These are phyloP conservation scores for Muscidifurax raptorellus DNA, from an alignment of 1,140 invertebrate genomes.

Conservation along the genomic window DNA sequence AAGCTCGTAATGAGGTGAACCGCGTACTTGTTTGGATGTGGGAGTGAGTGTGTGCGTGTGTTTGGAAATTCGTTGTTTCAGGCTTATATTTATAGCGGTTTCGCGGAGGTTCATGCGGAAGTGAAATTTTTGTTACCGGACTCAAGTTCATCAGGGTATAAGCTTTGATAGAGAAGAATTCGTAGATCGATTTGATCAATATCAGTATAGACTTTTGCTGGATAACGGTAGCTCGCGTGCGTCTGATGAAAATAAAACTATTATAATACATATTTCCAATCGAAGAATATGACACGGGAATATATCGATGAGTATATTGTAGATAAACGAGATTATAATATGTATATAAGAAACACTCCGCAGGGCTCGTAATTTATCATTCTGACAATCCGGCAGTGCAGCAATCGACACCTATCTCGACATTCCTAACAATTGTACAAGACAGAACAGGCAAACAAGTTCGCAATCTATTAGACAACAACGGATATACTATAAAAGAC, in stretches of 20 bases:
- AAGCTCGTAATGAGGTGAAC: conserved; percentile 24
- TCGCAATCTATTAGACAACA: not conserved
- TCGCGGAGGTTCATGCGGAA: too few relatives aligned
- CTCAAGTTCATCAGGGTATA: too few relatives aligned
- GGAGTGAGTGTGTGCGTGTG: not conserved
- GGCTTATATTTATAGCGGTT: not conserved
- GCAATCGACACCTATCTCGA: not conserved
- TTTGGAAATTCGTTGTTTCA: not conserved
- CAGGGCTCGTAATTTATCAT: not conserved
- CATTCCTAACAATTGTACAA: not conserved
- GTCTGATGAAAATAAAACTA: not conserved
- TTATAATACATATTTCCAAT: not conserved
- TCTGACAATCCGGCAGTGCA: not conserved
- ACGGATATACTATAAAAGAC: not conserved
- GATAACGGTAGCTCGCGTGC: not conserved
- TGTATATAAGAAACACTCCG: not conserved
- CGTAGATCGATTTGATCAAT: too few relatives aligned
- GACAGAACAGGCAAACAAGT: not conserved
- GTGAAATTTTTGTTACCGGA: not conserved
- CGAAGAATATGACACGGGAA: not conserved
- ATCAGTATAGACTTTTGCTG: too few relatives aligned
- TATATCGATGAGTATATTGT: not conserved
- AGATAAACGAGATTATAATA: not conserved
- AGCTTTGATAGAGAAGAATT: too few relatives aligned
- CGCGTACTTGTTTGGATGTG: not conserved